Percentiles rank a stretch among this genome's conserved stretches.
Evolutionary conservation across 1,140 invertebrate genomes (phyloP).

Genomic region (Leptinotarsa lineolata): DNA sequence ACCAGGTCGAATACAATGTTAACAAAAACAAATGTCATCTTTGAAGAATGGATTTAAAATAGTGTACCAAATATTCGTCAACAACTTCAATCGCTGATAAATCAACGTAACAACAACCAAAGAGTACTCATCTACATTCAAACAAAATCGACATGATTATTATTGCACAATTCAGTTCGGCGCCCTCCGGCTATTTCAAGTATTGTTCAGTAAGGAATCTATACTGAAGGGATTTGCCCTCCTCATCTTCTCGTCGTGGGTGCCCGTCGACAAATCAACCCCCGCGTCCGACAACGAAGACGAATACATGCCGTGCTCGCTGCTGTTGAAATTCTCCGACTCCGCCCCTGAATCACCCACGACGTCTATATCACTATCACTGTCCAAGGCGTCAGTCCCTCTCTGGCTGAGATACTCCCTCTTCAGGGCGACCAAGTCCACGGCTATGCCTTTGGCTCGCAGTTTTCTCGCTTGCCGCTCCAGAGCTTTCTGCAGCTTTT

Average conservation of each 20-base stretch:
- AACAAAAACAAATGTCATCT: too few species aligned
- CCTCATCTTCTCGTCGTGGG: conserved; percentile 60
- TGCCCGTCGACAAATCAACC: conserved; percentile 49
- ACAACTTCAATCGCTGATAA: not conserved
- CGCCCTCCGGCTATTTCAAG: conserved; percentile 20
- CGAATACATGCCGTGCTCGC: conserved; percentile 50
- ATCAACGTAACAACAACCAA: not conserved
- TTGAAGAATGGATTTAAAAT: too few species aligned
- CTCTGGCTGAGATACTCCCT: conserved; percentile 76
- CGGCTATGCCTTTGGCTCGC: conserved; percentile 82
- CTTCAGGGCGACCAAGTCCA: conserved; percentile 84
- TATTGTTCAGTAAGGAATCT: conserved; percentile 76
- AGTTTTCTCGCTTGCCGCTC: conserved; percentile 90
- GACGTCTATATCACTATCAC: conserved; percentile 67
- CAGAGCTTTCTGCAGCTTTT: conserved; percentile 90
- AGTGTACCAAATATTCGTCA: not conserved
- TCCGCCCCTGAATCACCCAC: conserved; percentile 73
- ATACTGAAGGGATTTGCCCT: conserved; percentile 81
- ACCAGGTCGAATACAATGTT: too few species aligned
- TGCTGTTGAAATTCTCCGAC: conserved; percentile 60
- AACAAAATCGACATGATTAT: conserved; percentile 7
- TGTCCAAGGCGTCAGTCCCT: conserved; percentile 65
- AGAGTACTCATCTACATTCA: conserved; percentile 4
- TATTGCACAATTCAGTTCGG: conserved; percentile 51
- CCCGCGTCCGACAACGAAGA: conserved; percentile 49